These are phyloP conservation scores for Drosophila punjabiensis DNA, from an alignment of 1,140 invertebrate genomes.

Conservation along the genomic window DNA sequence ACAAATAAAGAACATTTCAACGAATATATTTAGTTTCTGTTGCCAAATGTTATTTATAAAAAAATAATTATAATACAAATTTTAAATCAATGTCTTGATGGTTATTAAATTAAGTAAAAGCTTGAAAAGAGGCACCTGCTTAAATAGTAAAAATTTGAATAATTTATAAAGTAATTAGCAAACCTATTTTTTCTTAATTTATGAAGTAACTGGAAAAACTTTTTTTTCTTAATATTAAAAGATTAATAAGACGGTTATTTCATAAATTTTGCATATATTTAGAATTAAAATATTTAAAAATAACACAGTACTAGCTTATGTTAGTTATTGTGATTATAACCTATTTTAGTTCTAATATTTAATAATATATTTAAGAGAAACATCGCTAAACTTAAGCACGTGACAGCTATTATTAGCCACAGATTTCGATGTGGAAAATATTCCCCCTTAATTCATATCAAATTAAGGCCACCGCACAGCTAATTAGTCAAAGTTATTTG, in stretches of 20 bases:
- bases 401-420: background rate
- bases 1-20: too few relatives aligned
- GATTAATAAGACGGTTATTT: background rate
- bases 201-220: too few relatives aligned
- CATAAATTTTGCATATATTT: background rate
- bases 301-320: background rate
- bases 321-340: background rate
- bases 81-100: background rate
- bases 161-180: too few relatives aligned
- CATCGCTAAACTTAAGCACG: background rate
- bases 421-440: background rate
- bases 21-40: too few relatives aligned
- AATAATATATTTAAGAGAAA: background rate
- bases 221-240: too few relatives aligned
- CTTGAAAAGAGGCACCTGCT: too few relatives aligned
- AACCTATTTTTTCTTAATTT: too few relatives aligned
- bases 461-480: conserved; percentile 25
- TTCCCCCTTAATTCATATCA: conserved; percentile 4
- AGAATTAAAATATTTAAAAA: background rate
- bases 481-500: conserved; percentile 48
- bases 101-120: background rate
- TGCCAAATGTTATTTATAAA: too few relatives aligned
- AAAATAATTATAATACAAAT: too few relatives aligned
- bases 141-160: too few relatives aligned
- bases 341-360: background rate